phyloP scores from a whole-genome alignment of 2,888 invertebrate genomes.

The Girardia tigrina region DNA sequence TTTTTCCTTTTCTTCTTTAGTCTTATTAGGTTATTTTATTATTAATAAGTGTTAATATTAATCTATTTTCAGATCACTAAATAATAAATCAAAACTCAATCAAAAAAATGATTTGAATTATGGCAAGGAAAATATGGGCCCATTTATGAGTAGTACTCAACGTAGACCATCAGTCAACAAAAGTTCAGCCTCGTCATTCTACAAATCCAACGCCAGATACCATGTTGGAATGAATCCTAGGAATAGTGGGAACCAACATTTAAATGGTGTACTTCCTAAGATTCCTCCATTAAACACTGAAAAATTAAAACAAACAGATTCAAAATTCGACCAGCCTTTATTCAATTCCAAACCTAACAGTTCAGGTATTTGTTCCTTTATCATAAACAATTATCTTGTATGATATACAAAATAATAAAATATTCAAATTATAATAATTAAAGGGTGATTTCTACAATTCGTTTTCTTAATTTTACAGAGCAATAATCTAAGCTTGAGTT shows the following conservation, averaged over 20 bases:
- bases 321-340: neutral
- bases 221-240: conserved; percentile 56
- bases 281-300: neutral
- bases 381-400: too few relatives aligned
- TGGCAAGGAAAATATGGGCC: neutral
- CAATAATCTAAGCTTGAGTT: too few relatives aligned
- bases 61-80: neutral
- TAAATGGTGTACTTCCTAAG: neutral
- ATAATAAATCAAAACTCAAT: neutral
- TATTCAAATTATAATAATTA: too few relatives aligned
- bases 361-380: neutral
- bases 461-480: too few relatives aligned
- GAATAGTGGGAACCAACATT: conserved; percentile 9
- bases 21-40: too few relatives aligned
- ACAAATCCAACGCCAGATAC: conserved; percentile 65
- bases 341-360: neutral
- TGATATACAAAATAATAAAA: too few relatives aligned
- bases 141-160: neutral
- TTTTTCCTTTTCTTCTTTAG: too few relatives aligned
- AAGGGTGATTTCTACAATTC: too few relatives aligned
- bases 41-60: too few relatives aligned
- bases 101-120: neutral
- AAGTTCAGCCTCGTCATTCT: conserved; percentile 53
- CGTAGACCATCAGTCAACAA: neutral
- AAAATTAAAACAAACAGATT: neutral